These are phyloP conservation scores for Macropodus opercularis DNA, from an alignment of 2,797 vertebrate species.

Conservation along the genomic window DNA sequence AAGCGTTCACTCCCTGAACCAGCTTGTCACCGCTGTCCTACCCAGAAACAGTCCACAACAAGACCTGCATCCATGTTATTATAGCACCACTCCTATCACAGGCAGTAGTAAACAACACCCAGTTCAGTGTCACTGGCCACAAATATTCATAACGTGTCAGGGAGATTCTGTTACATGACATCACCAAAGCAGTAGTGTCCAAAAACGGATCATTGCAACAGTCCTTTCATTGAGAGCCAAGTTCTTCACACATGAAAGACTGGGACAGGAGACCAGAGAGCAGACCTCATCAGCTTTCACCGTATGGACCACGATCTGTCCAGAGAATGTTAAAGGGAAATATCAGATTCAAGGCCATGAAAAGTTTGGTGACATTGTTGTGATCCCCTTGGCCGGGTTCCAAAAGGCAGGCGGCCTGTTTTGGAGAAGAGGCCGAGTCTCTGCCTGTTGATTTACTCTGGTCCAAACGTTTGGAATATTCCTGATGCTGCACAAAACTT, in stretches of 20 bases:
- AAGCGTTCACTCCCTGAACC: background rate
- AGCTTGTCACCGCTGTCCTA: background rate
- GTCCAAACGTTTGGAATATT: slow-evolving; percentile 3
- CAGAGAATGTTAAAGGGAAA: slow-evolving; percentile 72
- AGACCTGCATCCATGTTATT: background rate
- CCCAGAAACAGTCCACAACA: background rate
- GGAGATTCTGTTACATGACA: slow-evolving; percentile 49
- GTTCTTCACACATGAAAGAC: slow-evolving; percentile 55
- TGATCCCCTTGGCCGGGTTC: slow-evolving; percentile 50
- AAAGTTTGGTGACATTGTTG: slow-evolving; percentile 62
- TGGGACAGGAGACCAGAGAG: slow-evolving; percentile 50
- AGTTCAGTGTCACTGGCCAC: slow-evolving; percentile 25
- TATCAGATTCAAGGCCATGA: slow-evolving; percentile 68
- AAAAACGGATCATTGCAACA: slow-evolving; percentile 59
- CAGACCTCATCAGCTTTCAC: slow-evolving; percentile 69
- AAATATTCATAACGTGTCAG: slow-evolving; percentile 18
- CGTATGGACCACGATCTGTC: slow-evolving; percentile 61
- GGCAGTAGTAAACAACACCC: slow-evolving; percentile 13
- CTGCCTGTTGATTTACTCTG: slow-evolving; percentile 20
- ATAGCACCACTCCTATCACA: background rate
- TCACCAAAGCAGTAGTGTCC: slow-evolving; percentile 39
- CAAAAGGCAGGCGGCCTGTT: slow-evolving; percentile 17
- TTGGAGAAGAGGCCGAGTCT: slow-evolving; percentile 39
- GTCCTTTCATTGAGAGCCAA: slow-evolving; percentile 58
- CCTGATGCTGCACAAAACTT: background rate